phyloP scores from a whole-genome alignment of 2,113 vertebrate genomes.

The Trogon melanurus region DNA sequence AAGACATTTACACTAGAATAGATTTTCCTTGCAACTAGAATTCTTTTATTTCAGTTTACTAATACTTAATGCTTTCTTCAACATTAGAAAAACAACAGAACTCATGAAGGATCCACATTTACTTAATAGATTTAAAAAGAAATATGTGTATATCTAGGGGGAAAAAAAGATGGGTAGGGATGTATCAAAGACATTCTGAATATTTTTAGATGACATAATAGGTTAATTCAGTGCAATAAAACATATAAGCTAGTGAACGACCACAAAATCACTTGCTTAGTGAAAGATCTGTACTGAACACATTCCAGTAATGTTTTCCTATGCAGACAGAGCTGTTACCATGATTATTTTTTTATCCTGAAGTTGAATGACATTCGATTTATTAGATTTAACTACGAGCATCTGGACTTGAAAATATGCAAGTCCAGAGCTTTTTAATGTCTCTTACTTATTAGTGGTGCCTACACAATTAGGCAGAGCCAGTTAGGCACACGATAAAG shows the following conservation, averaged over 20 bases:
- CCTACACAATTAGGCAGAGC: not conserved
- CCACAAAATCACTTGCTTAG: not conserved
- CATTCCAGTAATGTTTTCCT: not conserved
- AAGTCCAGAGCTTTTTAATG: not conserved
- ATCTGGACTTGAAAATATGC: not conserved
- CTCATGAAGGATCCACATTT: not conserved
- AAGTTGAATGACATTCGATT: not conserved
- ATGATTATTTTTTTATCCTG: not conserved
- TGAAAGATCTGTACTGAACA: not conserved
- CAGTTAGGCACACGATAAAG: not conserved
- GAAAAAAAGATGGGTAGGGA: not conserved
- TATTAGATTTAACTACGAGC: not conserved
- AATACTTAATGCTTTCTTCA: not conserved
- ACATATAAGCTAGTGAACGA: not conserved
- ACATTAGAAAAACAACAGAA: not conserved
- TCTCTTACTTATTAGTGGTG: not conserved
- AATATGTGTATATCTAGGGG: not conserved
- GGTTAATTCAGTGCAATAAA: not conserved
- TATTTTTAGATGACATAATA: not conserved
- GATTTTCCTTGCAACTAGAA: not conserved
- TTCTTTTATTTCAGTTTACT: not conserved
- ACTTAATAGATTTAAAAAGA: not conserved
- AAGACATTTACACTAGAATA: not conserved
- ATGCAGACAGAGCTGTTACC: not conserved
- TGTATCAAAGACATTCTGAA: not conserved